A percentile compares a stretch with the other conserved stretches of the same genome.
Conservation (phyloP, 2,113 vertebrate species). For the Amia ocellicauda region DNA sequence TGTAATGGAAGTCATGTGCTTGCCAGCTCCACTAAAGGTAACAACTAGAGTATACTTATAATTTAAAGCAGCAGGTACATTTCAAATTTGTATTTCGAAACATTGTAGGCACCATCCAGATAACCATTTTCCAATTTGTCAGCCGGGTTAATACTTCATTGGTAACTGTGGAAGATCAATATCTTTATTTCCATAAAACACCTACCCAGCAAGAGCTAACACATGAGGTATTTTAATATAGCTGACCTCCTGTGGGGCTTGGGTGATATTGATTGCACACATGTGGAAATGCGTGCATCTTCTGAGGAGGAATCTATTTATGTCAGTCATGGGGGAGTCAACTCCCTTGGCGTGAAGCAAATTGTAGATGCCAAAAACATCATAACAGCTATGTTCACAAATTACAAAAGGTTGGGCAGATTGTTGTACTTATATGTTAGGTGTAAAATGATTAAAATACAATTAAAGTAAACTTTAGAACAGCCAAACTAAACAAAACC, state of each 20-base stretch:
- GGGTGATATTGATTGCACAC: conserved; percentile 62
- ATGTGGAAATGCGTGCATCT: conserved; percentile 66
- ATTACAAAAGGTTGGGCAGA: conserved; percentile 69
- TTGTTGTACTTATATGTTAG: conserved; percentile 33
- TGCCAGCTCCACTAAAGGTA: conserved; percentile 47
- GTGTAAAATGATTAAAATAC: no score
- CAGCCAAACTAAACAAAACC: no score
- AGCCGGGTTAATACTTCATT: conserved; percentile 61
- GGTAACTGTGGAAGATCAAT: conserved; percentile 62
- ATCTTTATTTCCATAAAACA: conserved; percentile 70
- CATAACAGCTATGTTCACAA: conserved; percentile 70
- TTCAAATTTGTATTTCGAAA: conserved; percentile 39
- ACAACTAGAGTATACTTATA: conserved; percentile 59
- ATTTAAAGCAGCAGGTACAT: conserved; percentile 56
- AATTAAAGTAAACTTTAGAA: no score
- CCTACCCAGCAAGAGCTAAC: conserved; percentile 52
- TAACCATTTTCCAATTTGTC: conserved; percentile 64
- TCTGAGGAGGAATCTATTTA: conserved; percentile 72
- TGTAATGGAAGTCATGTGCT: conserved; percentile 49
- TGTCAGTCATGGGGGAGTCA: conserved; percentile 63
- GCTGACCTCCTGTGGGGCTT: conserved; percentile 48
- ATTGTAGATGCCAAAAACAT: conserved; percentile 69
- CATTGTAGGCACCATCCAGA: conserved; percentile 56
- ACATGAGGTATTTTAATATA: conserved; percentile 59
- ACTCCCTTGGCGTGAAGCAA: conserved; percentile 56